Evolutionary conservation across 2,113 vertebrate genomes (phyloP).

Genomic region (human (Homo sapiens)): DNA sequence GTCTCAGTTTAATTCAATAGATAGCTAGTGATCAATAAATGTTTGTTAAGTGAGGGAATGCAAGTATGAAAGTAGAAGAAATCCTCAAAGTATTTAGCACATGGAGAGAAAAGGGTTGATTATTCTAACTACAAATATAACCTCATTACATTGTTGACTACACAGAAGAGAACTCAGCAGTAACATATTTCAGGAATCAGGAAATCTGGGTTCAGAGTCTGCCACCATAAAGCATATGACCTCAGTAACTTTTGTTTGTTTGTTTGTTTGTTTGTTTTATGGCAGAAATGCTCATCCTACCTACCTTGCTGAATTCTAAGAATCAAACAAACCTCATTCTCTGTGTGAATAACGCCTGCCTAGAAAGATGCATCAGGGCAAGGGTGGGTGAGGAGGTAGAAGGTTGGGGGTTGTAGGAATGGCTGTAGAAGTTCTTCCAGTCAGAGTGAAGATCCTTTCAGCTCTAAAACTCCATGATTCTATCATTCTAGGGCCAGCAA

Average conservation of each 20-base stretch:
- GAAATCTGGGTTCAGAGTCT: not conserved
- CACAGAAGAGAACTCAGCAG: not conserved
- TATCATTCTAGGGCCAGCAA: not conserved
- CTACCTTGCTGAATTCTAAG: not conserved
- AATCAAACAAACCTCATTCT: not conserved
- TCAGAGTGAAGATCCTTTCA: not conserved
- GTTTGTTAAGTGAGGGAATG: not conserved
- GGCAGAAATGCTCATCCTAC: not conserved
- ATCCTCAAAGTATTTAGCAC: not conserved
- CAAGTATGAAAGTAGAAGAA: not conserved
- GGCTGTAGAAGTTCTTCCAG: not conserved
- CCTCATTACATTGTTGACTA: not conserved
- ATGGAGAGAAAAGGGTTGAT: not conserved
- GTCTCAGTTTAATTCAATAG: not conserved
- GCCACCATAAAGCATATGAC: not conserved
- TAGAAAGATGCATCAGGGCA: not conserved
- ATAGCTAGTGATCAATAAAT: not conserved
- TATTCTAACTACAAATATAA: not conserved
- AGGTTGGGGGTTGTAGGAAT: not conserved
- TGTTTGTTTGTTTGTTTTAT: not conserved
- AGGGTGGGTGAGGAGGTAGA: not conserved
- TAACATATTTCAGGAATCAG: not conserved
- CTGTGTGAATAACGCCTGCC: not conserved
- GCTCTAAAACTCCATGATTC: not conserved
- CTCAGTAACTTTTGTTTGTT: not conserved